Base-by-base conservation (phyloP, 2,888 invertebrate species). In the Erynnis tages region DNA sequence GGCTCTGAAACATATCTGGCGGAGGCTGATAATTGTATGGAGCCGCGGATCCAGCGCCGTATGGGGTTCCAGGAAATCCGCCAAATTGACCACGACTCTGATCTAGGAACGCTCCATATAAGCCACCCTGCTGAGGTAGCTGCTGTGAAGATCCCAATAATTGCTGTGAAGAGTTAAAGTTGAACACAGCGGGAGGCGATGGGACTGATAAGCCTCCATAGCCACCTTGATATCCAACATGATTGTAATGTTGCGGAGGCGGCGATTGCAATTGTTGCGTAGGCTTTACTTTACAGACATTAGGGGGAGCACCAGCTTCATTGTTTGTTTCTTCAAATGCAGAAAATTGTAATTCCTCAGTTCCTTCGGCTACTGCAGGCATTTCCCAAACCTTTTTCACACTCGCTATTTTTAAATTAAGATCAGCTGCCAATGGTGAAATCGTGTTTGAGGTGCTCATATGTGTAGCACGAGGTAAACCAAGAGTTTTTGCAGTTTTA, bases 361-460 rank as follows among this genome's bases (percentile, higher is more conserved):
- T 85, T 65, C 73, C 91, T 67, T 94, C 93, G 13, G 91, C 91
- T 11, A 93, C 93, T 0, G 93, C 92, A 10, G 93, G 93, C 93
- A 93, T 94, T 70, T 96, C 96, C 96, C 96, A 96, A 11, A 95
- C 94, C 67, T 95, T 96, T 82, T 98, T 98, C 35, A 97, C 97
- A 59, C 97, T 96, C 27, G 97, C 97, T 65, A 98, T 97, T 89
- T 98, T 98, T 86, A 96, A 93, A 86, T 97, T 97, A 61, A 98
- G 92, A 81, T 98, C 98, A 29, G 97, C 97, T 29, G 96, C 95
- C 59, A 95, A 93, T 11, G 94, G 94, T 7, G 94, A 94, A 63
- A 95, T 95, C 6, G 94, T 93, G 65, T 92, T 95, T 48, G 94
- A 93, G 16, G 91, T 91, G 38, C 92, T 92, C 69, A 91, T 91